Evolutionary conservation across 2,888 invertebrate genomes (phyloP), one percentile per base, ranked within the genome.

Genomic region (Lathronympha strigana): DNA sequence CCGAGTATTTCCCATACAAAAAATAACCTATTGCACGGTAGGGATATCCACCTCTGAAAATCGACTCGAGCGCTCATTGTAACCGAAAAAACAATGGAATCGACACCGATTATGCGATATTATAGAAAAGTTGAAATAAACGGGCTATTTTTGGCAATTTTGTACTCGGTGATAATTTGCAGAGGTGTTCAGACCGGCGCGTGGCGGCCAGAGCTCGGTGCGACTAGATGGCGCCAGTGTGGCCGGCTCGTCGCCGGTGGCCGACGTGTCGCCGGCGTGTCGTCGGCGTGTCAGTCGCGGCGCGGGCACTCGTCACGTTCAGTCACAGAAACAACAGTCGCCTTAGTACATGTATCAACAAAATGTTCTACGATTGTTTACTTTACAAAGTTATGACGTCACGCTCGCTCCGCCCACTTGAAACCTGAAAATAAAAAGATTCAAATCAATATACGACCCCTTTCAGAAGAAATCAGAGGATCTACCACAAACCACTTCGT

Each of bases 271-370:
- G 61, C 61, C 43, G 23, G 47, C n/a, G 25, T 49, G 50, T 19
- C 50, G 50, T 9, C 19, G 36, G 21, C 53, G 36, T 53, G 51
- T 33, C 28, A n/a, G 28, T 33, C 53, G 55, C 61, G 66, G 61
- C 61, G 54, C 53, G 54, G 54, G 81, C 60, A 62, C 58, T 64
- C 66, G 79, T 78, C 84, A 79, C 82, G 78, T 78, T 77, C 81
- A 83, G 84, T 84, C 90, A 88, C 88, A 84, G 83, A 81, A 85
- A 87, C 83, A 86, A 84, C 85, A 79, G 83, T 84, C 85, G 89
- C 86, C 87, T 87, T 84, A 86, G 84, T 89, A 88, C 82, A 88
- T 84, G 86, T 88, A 87, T 84, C 87, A 91, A 90, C 90, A 87
- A 85, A 91, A 88, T 89, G 90, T 90, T 86, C 89, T 88, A 89